phyloP scores from a whole-genome alignment of 2,113 vertebrate species.

The Heterochromis multidens region DNA sequence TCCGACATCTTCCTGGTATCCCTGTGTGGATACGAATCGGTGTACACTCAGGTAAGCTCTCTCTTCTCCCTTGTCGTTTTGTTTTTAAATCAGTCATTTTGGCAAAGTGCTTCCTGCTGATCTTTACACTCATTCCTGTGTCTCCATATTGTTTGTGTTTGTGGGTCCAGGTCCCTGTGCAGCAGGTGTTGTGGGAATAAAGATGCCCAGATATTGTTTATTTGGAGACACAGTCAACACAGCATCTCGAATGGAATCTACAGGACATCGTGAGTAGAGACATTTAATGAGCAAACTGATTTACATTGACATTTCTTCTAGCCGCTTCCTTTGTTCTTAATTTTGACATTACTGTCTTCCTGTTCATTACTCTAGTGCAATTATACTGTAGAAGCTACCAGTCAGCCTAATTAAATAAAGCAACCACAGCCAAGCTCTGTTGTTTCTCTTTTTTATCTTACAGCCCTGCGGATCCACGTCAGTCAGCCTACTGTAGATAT shows the following conservation, averaged over 20 bases:
- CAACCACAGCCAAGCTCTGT: not conserved
- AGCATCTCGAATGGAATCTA: slow-evolving; percentile 93
- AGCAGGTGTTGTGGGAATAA: slow-evolving; percentile 91
- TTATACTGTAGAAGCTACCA: not conserved
- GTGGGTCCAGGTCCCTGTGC: slow-evolving; percentile 85
- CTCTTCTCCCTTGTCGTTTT: not conserved
- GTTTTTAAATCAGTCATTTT: not conserved
- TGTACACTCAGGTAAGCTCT: slow-evolving; percentile 88
- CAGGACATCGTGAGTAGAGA: slow-evolving; percentile 86
- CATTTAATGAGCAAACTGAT: not conserved
- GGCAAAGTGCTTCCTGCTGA: not conserved
- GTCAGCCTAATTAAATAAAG: not conserved
- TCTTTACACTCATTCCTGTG: not conserved
- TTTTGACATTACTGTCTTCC: not conserved
- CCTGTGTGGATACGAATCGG: slow-evolving; percentile 98
- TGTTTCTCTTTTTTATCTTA: not conserved
- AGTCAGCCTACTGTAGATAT: slow-evolving; percentile 88
- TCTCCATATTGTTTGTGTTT: not conserved
- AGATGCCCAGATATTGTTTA: slow-evolving; percentile 96
- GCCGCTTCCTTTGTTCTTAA: not conserved
- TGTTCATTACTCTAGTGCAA: not conserved
- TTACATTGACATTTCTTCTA: not conserved
- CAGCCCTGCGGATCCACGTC: slow-evolving; percentile 86
- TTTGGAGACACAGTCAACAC: slow-evolving; percentile 96
- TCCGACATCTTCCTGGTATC: slow-evolving; percentile 89